Percentiles rank a stretch among this genome's conserved stretches.
phyloP scores from a whole-genome alignment of 92 coral and sea anemone species.

The Pocillopora grandis region DNA sequence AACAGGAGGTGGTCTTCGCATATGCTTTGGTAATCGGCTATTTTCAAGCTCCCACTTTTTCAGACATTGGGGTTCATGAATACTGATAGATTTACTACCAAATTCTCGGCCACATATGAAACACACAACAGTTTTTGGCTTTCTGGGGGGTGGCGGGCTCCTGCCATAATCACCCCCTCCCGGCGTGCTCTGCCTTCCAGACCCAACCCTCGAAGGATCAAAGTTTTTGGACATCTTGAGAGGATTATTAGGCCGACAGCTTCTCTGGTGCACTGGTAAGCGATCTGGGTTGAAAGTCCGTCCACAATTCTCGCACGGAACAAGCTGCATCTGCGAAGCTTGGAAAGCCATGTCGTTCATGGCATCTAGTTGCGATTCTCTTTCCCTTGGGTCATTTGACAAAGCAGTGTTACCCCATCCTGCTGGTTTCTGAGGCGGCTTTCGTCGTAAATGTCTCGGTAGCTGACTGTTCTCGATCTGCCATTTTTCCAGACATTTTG shows the following conservation, averaged over 20 bases:
- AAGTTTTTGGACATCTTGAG: conserved; percentile 70
- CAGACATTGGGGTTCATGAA: conserved; percentile 97
- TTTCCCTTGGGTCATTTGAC: conserved; percentile 66
- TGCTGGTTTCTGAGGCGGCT: conserved; percentile 79
- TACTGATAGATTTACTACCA: conserved; percentile 91
- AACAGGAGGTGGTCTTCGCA: conserved; percentile 84
- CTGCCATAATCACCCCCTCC: conserved; percentile 42
- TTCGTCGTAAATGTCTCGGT: conserved; percentile 80
- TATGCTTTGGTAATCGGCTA: conserved; percentile 74
- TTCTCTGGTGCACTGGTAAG: conserved; percentile 87
- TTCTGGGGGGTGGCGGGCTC: conserved; percentile 67
- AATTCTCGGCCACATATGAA: conserved; percentile 98
- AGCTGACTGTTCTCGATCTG: conserved; percentile 87
- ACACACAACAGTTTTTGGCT: conserved; percentile 92
- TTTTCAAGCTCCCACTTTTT: conserved; percentile 97
- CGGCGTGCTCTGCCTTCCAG: conserved; percentile 48
- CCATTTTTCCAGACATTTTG: conserved; percentile 98
- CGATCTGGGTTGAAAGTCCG: conserved; percentile 95
- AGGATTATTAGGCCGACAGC: conserved; percentile 83
- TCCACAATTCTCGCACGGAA: conserved; percentile 95
- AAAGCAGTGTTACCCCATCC: conserved; percentile 76
- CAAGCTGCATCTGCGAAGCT: conserved; percentile 80
- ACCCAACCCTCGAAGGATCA: conserved; percentile 54
- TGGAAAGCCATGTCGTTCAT: conserved; percentile 94
- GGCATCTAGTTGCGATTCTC: conserved; percentile 77